These are phyloP conservation scores for Dascyllus trimaculatus DNA, from an alignment of 2,113 vertebrate species.

Conservation along the genomic window DNA sequence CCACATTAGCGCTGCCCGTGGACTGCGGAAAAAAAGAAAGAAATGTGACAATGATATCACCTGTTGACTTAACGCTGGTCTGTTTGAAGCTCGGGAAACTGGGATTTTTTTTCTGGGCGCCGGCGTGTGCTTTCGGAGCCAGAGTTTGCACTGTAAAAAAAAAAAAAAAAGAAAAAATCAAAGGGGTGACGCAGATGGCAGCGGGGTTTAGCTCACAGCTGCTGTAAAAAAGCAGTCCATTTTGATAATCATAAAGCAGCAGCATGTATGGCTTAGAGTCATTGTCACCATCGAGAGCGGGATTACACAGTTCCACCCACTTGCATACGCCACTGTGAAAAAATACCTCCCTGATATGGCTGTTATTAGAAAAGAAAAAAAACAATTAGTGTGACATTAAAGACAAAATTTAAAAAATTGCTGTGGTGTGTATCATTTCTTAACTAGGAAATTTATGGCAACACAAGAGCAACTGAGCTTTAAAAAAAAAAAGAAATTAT, in stretches of 20 bases:
- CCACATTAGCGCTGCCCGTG: conserved; percentile 49
- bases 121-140: conserved; percentile 45
- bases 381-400: conserved; percentile 26
- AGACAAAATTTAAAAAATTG: conserved; percentile 38
- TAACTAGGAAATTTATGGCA: conserved; percentile 20
- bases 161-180: conserved; percentile 31
- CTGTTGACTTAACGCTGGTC: conserved; percentile 63
- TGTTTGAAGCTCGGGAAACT: conserved; percentile 55
- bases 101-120: conserved; percentile 64
- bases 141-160: conserved; percentile 61
- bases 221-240: conserved; percentile 43
- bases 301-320: conserved; percentile 62
- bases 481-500: too few relatives aligned
- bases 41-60: conserved; percentile 71
- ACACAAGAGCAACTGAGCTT: conserved; percentile 21
- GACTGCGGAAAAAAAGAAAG: conserved; percentile 57
- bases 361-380: conserved; percentile 24
- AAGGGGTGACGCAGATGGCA: conserved; percentile 59
- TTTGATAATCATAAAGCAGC: conserved; percentile 59
- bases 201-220: conserved; percentile 44
- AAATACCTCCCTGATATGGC: conserved; percentile 39
- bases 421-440: conserved; percentile 3
- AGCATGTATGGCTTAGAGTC: conserved; percentile 52
- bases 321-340: conserved; percentile 29
- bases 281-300: conserved; percentile 48